Base-by-base conservation (phyloP, 2,113 vertebrate genomes). In the Neolamprologus brichardi region DNA sequence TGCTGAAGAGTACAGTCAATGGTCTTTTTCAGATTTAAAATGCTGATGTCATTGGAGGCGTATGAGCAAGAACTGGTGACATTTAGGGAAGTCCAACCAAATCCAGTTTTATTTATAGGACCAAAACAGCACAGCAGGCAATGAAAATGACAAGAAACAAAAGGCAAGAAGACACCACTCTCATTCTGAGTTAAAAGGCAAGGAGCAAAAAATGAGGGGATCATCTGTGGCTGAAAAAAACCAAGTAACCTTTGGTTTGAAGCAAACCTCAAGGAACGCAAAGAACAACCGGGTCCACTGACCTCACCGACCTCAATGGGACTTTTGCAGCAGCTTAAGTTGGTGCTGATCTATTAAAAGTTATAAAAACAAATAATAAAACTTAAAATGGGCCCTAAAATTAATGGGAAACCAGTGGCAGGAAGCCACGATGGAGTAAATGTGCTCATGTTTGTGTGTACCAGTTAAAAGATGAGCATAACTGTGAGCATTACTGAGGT, bases 21-120 rank as follows among this genome's bases (percentile, higher is more conserved):
- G 62, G 82, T 64, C 41, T 30, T 18, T 34, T 67, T 44, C 23
- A 78, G 72, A 83, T 67, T 58, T 32, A 75, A 58, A 15, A 84
- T 39, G 28, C 28, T 89, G 89, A 87, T 81, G 56, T 87, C 84
- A 89, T 80, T 37, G 14, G 23, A 56, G 18, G 77, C 46, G 4
- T 18, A 44, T 30, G 12, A 53, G n/a, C 18, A 53, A 41, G 6
- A 83, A 62, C n/a, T 78, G 37, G 52, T 88, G 72, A 28, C 41
- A 83, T 86, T 80, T 75, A 78, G 18, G 51, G 39, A 67, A 56
- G 10, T 49, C 18, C 15, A 51, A 7, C 8, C 23, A 46, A 77
- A 32, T 13, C 23, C 79, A 60, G 18, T 44, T 81, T 81, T 44
- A 28, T 81, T 58, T 60, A 75, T 46, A 75, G 25, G 14, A 75